A percentile compares a stretch with the other conserved stretches of the same genome.
phyloP scores from a whole-genome alignment of 2,113 vertebrate species.

The Salvator merianae region DNA sequence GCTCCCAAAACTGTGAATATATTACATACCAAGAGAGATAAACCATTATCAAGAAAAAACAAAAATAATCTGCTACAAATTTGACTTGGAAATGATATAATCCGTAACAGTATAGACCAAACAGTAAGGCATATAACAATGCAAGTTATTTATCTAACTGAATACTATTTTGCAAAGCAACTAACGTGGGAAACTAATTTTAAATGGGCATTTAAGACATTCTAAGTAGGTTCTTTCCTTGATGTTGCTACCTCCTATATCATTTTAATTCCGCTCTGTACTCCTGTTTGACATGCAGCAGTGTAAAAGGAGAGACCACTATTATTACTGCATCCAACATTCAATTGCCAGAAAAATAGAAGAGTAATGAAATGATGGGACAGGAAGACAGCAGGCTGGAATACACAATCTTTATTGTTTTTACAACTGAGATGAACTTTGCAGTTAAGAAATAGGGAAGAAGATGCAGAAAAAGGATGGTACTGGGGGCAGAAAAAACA shows the following conservation, averaged over 20 bases:
- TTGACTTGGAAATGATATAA: too few relatives aligned
- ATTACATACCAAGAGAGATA: neutral
- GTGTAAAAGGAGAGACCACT: neutral
- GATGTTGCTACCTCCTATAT: neutral
- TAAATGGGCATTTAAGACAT: neutral
- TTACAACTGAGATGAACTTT: neutral
- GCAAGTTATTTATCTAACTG: too few relatives aligned
- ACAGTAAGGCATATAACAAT: neutral
- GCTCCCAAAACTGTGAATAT: too few relatives aligned
- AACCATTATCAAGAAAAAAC: neutral
- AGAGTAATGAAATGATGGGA: too few relatives aligned
- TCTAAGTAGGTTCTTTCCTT: neutral
- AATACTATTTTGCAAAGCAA: too few relatives aligned
- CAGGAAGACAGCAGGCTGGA: neutral
- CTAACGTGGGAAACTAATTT: neutral
- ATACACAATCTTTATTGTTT: conserved; percentile 5
- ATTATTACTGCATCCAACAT: neutral
- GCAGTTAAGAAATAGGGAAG: neutral
- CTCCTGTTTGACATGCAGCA: neutral
- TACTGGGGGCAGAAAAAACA: neutral
- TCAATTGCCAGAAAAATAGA: neutral
- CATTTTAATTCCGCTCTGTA: neutral
- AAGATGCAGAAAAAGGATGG: neutral
- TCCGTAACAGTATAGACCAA: too few relatives aligned
- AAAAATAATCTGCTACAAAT: neutral